Percentiles rank a stretch among this genome's conserved stretches.
phyloP scores from a whole-genome alignment of 1,140 invertebrate species.

The Scylla paramamosain region DNA sequence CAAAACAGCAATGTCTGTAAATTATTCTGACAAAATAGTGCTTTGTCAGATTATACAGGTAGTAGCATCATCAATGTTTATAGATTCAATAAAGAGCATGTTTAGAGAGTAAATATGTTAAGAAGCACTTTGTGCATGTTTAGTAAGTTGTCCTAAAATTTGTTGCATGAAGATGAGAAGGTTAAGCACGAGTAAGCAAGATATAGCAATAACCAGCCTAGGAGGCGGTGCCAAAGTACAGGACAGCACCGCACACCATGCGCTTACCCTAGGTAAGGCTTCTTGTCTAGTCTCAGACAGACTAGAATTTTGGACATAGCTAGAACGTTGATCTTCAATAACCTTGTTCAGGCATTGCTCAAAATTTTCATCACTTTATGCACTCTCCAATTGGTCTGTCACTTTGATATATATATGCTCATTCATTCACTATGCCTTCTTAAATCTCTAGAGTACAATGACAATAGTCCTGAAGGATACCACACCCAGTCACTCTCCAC shows the following conservation, averaged over 20 bases:
- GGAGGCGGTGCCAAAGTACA: slow-evolving; percentile 25
- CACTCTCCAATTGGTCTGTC: background rate
- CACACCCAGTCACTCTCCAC: slow-evolving; percentile 69
- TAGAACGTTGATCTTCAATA: background rate
- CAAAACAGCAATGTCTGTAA: too few species aligned
- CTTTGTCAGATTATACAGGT: too few species aligned
- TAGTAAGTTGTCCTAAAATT: background rate
- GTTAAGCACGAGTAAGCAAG: background rate
- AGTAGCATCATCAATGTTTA: background rate
- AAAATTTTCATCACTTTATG: slow-evolving; percentile 40
- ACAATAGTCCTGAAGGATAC: slow-evolving; percentile 41
- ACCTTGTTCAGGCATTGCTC: slow-evolving; percentile 9
- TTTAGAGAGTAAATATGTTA: background rate
- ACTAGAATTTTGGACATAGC: background rate
- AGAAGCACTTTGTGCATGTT: background rate
- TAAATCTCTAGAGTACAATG: background rate
- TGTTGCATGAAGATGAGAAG: background rate
- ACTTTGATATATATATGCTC: background rate
- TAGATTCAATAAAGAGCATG: background rate
- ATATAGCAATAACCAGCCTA: slow-evolving; percentile 26
- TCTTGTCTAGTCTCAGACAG: slow-evolving; percentile 17
- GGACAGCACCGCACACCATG: slow-evolving; percentile 36
- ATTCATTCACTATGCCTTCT: background rate
- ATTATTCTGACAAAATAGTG: too few species aligned
- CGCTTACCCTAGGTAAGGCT: slow-evolving; percentile 38